Conservation (phyloP, 2,113 vertebrate species). For the Psammodynastes pulverulentus region DNA sequence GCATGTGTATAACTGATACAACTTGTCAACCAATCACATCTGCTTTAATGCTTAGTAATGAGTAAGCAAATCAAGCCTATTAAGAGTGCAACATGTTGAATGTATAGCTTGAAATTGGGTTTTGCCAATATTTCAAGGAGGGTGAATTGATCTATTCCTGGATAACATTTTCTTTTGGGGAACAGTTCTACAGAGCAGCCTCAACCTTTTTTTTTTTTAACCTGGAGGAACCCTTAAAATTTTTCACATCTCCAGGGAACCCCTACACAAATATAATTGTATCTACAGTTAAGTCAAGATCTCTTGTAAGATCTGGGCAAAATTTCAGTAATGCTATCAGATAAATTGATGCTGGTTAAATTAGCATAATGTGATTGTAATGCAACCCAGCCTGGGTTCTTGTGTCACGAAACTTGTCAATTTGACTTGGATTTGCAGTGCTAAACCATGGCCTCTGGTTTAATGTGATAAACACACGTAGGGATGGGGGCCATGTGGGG, state of each 20-base stretch:
- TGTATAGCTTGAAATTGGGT: not conserved
- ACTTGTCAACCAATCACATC: not conserved
- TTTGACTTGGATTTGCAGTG: not conserved
- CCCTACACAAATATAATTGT: not conserved
- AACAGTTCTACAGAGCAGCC: not conserved
- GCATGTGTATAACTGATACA: not conserved
- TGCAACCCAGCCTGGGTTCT: not conserved
- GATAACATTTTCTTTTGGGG: not conserved
- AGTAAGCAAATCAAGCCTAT: not conserved
- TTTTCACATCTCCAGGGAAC: not conserved
- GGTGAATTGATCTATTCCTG: not conserved
- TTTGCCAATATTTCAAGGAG: not conserved
- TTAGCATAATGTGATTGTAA: not conserved
- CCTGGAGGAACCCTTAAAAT: not conserved
- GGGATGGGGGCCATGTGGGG: too few relatives aligned
- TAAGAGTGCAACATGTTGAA: not conserved
- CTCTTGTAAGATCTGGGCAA: not conserved
- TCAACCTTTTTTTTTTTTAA: not conserved
- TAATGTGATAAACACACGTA: not conserved
- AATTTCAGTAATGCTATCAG: not conserved
- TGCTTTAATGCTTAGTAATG: not conserved
- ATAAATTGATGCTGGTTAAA: not conserved
- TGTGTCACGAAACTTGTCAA: not conserved
- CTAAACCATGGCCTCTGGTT: not conserved
- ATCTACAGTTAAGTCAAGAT: not conserved